Conservation (phyloP, 2,888 invertebrate species). For the Proisotoma minuta region DNA sequence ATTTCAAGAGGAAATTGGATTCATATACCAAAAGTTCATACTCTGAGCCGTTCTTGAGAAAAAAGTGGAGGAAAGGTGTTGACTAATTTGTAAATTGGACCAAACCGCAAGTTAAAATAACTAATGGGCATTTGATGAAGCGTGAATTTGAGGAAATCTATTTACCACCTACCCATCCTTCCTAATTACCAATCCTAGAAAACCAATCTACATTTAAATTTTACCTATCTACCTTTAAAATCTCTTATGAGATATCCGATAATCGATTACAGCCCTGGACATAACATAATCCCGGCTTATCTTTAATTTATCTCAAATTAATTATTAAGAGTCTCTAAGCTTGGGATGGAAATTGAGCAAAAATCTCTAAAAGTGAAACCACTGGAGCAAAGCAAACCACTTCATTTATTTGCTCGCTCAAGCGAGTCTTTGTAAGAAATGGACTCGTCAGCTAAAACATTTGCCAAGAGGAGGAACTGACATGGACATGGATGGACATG, state of each 20-base stretch:
- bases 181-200: conserved; percentile 4
- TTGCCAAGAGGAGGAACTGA: no score
- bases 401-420: no score
- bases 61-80: neutral
- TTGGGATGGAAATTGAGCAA: neutral
- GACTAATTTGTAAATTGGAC: conserved; percentile 5
- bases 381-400: conserved; percentile 2
- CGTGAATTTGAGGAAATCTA: conserved; percentile 13
- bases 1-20: no score
- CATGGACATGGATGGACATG: neutral
- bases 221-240: no score
- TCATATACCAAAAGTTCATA: no score
- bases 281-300: neutral
- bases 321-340: neutral
- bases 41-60: no score
- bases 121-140: conserved; percentile 8
- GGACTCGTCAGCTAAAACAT: no score
- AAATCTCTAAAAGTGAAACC: no score
- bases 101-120: conserved; percentile 1
- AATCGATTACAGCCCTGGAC: neutral
- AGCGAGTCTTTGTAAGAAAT: no score
- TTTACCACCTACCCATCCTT: conserved; percentile 9
- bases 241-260: no score
- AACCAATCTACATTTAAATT: no score
- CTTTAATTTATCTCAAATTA: conserved; percentile 2